Evolutionary conservation across 2,113 vertebrate species (phyloP), one percentile per base, ranked within the genome.

Genomic region (Otis tarda): DNA sequence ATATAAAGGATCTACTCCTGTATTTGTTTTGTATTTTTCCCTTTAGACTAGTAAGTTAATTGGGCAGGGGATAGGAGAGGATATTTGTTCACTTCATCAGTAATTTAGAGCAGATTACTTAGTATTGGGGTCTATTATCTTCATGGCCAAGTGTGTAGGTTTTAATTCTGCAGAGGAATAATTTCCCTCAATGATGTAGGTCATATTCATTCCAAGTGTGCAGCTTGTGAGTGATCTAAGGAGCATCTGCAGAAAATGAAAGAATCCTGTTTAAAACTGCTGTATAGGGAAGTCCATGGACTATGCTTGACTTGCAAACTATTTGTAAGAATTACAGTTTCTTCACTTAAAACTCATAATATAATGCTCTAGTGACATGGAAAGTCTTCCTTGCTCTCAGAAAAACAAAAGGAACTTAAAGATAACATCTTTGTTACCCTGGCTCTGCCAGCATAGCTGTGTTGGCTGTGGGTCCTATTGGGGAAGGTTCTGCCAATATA

Each of bases 381-480:
- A n/a, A 14, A 24, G 28, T 77, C 41, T 49, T 86, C 13, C 41
- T n/a, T 78, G 37, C 18, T 55, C 22, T 91, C 45, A 57, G 57
- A 60, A 70, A 83, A 83, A 31, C 6, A 20, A 45, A 80, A 57
- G 35, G 12, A 12, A 41, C 16, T 43, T 83, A 35, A 41, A 69
- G 35, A 35, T 43, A 59, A 43, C 17, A 33, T 35, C 28, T 85
- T 45, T 90, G 43, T 71, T 85, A 67, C 60, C 12, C 0, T 1
- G 9, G 30, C 19, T 82, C 61, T 73, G 33, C 53, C 61, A 88
- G 39, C 12, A 16, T n/a, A 68, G 22, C 43, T 83, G 25, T 73
- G 23, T 57, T 77, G 39, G 49, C 27, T 3, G 0, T 37, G 14
- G 20, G 23, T 39, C 33, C 45, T 87, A 0, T 1, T 90, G 57